These are phyloP conservation scores for Trissolcus basalis DNA, from an alignment of 1,140 invertebrate species.

Conservation along the genomic window DNA sequence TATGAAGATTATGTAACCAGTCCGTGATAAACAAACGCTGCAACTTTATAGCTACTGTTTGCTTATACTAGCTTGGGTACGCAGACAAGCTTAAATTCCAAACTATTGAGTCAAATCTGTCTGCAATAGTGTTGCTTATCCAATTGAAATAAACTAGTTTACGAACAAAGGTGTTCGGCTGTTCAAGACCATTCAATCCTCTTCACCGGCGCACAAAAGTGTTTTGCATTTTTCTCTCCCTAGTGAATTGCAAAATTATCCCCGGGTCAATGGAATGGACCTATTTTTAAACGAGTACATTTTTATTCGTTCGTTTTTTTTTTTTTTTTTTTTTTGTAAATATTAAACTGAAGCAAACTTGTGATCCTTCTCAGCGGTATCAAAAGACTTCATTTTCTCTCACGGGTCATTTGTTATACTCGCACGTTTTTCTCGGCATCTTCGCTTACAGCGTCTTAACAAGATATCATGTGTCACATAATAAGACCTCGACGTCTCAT, in stretches of 20 bases:
- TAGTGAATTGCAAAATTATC: too few species aligned
- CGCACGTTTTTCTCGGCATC: neutral
- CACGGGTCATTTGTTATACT: too few species aligned
- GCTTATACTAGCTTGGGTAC: constrained; percentile 2
- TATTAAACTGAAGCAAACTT: too few species aligned
- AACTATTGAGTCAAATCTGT: constrained; percentile 20
- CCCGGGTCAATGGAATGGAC: too few species aligned
- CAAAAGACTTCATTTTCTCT: too few species aligned
- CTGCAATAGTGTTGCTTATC: constrained; percentile 9
- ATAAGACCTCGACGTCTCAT: constrained; percentile 3
- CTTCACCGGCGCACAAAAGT: too few species aligned
- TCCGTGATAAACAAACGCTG: constrained; percentile 23
- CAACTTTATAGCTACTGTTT: constrained; percentile 21
- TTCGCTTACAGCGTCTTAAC: constrained; percentile 11
- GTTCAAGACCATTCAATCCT: neutral
- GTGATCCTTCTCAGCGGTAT: too few species aligned
- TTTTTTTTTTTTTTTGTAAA: too few species aligned
- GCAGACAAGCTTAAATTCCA: constrained; percentile 17
- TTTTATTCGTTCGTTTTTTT: too few species aligned
- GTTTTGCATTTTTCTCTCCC: too few species aligned
- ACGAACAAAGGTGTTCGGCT: neutral
- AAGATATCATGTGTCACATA: constrained; percentile 14
- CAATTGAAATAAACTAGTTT: constrained; percentile 16
- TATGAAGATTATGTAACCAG: constrained; percentile 28
- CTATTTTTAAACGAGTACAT: too few species aligned